These are phyloP conservation scores for Ptiloglossa arizonensis DNA, from an alignment of 1,140 invertebrate species.

Conservation along the genomic window DNA sequence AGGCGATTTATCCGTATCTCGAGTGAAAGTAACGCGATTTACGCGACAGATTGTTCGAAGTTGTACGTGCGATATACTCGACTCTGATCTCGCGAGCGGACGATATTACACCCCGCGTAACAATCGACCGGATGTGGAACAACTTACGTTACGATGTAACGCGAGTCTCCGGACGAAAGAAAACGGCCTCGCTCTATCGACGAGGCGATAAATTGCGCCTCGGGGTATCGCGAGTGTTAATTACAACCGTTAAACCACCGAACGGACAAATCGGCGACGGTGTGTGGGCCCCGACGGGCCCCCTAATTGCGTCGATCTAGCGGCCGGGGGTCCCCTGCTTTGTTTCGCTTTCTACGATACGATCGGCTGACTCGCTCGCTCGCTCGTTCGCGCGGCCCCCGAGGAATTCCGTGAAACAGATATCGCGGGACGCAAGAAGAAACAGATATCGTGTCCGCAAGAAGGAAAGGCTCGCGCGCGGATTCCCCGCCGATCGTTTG, in stretches of 20 bases:
- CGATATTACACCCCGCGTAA: too few species aligned
- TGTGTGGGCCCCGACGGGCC: neutral
- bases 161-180: neutral
- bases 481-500: constrained; percentile 51
- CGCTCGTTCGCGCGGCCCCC: neutral
- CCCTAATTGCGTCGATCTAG: constrained; percentile 10
- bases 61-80: too few species aligned
- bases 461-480: constrained; percentile 47
- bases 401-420: constrained; percentile 42
- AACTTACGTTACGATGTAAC: neutral
- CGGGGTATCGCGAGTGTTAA: constrained; percentile 25
- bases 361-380: constrained; percentile 1
- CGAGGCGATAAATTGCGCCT: constrained; percentile 30
- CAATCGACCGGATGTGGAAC: neutral
- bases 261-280: constrained; percentile 24
- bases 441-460: constrained; percentile 41
- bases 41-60: neutral
- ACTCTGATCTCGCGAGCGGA: too few species aligned
- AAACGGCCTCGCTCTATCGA: neutral
- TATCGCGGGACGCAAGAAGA: constrained; percentile 16
- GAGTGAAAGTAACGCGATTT: too few species aligned
- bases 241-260: constrained; percentile 34
- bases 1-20: too few species aligned
- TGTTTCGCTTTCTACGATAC: constrained; percentile 28
- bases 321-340: neutral